Base-by-base conservation (phyloP, 1,140 invertebrate species). In the Palaemon carinicauda region DNA sequence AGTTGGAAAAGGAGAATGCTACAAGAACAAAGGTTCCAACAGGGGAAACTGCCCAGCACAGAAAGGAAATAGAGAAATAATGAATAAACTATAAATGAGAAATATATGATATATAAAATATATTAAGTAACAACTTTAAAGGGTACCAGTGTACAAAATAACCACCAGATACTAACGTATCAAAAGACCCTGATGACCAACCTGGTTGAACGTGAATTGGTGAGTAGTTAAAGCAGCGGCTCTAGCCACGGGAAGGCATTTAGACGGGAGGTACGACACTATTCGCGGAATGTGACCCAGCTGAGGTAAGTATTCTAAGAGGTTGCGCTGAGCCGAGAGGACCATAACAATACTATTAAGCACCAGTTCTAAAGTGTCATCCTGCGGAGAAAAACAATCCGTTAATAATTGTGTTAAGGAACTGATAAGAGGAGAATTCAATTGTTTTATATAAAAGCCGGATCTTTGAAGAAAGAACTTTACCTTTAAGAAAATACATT, bases 251-350 rank as follows among this genome's bases (percentile, higher is more conserved):
- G 91, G 93, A 91, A 92, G 92, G 91, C 91, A 94, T 91, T 90
- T 93, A 91, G 7, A 92, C 90, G 92, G 92, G 93, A 98, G 95
- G 90, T 96, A 94, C 89, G 94, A 93, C 90, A 97, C 96, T 31
- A 99, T 92, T 88, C 96, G 94, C 21, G 98, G 98, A 91, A 99
- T 95, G 91, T 99, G 97, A 15, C 98, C 98, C 90, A 98, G 94
- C 21, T 96, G 94, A 21, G 98, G 98, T 78, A 99, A 94, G 89
- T 96, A 94, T 91, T 99, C 97, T 27, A 96, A 94, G 71, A 99
- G 93, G 90, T 94, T 93, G n/a, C 96, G 96, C 91, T 98, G 97
- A 24, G 96, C 94, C 90, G 95, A 93, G 33, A 99, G 92, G 41
- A 99, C 92, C 90, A 94, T 94, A 15, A 96, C 95, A 33, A 99